Conservation (phyloP, 2,797 vertebrate genomes). For the Acestrorhynchus altus region DNA sequence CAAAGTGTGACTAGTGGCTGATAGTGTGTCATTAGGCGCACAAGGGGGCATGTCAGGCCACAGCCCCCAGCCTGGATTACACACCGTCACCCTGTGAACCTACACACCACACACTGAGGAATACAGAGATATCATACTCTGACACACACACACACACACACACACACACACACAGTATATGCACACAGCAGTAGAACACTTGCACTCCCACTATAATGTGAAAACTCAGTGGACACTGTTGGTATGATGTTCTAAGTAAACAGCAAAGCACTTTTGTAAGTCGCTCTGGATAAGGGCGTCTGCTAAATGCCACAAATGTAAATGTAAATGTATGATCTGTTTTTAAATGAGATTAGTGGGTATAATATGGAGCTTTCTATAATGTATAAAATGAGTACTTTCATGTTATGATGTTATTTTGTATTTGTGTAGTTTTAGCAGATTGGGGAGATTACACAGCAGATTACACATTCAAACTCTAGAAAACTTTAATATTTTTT, state of each 20-base stretch:
- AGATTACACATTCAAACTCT: no score
- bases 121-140: constrained; percentile 50
- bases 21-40: constrained; percentile 55
- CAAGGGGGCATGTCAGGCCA: constrained; percentile 61
- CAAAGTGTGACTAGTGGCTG: constrained; percentile 54
- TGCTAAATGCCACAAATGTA: no score
- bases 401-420: no score
- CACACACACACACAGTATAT: not conserved
- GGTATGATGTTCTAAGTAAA: not conserved
- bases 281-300: no score
- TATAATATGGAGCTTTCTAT: no score
- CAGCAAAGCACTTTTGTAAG: no score
- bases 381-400: no score
- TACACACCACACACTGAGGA: constrained; percentile 53
- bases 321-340: no score
- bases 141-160: constrained; percentile 15
- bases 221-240: constrained; percentile 24
- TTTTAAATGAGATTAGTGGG: no score
- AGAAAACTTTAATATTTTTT: no score
- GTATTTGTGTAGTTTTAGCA: no score
- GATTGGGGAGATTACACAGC: no score
- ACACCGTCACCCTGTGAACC: constrained; percentile 57
- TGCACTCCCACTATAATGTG: constrained; percentile 1
- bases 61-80: constrained; percentile 62
- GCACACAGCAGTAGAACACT: not conserved